Percentiles rank a stretch among this genome's conserved stretches.
Conservation (phyloP, 2,797 vertebrate genomes). For the Myiothlypis chrysogaster region DNA sequence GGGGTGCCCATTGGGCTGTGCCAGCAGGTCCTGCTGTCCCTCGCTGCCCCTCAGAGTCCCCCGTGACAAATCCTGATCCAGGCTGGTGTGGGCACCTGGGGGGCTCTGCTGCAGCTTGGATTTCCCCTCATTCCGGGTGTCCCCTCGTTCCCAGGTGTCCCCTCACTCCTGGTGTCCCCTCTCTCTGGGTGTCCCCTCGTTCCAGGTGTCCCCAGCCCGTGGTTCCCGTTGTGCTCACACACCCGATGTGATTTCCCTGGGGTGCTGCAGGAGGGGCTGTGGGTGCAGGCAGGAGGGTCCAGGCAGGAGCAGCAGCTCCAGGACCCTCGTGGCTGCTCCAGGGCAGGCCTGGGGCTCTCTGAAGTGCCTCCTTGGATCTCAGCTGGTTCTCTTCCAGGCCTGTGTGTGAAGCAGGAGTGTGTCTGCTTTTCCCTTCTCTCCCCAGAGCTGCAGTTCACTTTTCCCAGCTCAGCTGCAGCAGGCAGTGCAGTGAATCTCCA, state of each 20-base stretch:
- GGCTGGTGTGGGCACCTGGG: rapidly evolving
- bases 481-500: rapidly evolving
- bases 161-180: no score
- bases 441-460: not conserved
- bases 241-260: rapidly evolving
- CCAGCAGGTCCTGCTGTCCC: not conserved
- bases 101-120: not conserved
- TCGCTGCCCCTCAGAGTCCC: no score
- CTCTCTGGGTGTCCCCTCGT: not conserved
- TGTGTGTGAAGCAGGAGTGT: not conserved
- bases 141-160: no score
- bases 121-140: no score
- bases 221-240: rapidly evolving
- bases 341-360: no score
- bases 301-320: rapidly evolving
- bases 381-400: not conserved
- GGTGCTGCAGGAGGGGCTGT: not conserved
- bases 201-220: rapidly evolving
- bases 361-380: rapidly evolving
- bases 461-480: rapidly evolving
- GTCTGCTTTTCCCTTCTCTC: not conserved
- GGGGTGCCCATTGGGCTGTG: not conserved
- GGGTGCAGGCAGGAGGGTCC: not conserved
- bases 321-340: not conserved
- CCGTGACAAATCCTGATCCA: rapidly evolving